Evolutionary conservation across 2,113 vertebrate genomes (phyloP).

Genomic region (Rhineura floridana): DNA sequence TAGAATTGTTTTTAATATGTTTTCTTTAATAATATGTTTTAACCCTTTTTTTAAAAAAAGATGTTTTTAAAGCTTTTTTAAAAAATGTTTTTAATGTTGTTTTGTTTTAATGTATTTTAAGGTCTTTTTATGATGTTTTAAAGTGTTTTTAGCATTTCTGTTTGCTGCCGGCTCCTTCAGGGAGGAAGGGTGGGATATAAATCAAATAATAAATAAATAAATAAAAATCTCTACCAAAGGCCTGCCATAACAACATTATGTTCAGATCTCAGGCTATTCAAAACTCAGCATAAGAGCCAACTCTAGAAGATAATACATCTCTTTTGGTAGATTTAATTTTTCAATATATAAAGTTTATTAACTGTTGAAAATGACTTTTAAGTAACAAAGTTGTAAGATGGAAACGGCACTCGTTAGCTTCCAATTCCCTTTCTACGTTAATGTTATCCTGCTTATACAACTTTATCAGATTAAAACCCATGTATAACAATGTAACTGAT

Average conservation of each 20-base stretch:
- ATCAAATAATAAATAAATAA: too few species aligned
- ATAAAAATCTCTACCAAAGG: not conserved
- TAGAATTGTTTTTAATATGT: too few species aligned
- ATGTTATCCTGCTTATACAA: not conserved
- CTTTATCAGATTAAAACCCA: not conserved
- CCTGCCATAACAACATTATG: not conserved
- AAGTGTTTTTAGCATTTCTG: too few species aligned
- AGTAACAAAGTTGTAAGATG: slow-evolving; percentile 12
- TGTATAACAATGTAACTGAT: not conserved
- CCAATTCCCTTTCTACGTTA: not conserved
- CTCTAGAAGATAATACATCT: not conserved
- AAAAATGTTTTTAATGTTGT: too few species aligned
- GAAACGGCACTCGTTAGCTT: not conserved
- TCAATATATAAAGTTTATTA: not conserved
- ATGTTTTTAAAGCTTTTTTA: too few species aligned
- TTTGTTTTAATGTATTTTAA: too few species aligned
- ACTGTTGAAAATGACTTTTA: not conserved
- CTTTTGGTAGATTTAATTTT: not conserved
- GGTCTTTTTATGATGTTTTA: too few species aligned
- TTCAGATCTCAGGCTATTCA: not conserved
- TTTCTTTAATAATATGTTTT: too few species aligned
- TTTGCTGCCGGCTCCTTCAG: too few species aligned
- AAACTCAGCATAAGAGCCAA: not conserved
- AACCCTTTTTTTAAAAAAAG: too few species aligned
- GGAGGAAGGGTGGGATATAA: too few species aligned